Base-by-base conservation (phyloP, 1,140 invertebrate species). In the Melitaea cinxia region DNA sequence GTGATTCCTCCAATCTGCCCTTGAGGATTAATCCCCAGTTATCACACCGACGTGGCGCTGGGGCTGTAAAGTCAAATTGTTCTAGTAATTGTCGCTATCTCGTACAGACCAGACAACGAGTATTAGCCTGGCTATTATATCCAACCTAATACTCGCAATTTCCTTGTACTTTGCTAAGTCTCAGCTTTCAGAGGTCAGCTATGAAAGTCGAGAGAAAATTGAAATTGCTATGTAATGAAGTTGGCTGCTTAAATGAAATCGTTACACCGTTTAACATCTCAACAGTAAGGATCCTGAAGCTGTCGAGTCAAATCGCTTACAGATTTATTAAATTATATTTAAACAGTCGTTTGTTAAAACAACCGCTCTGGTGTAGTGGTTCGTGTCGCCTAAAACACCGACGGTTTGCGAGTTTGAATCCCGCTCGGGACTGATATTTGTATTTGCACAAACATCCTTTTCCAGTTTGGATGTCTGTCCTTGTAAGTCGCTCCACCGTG, bases 81-180 rank as follows among this genome's bases (percentile, higher is more conserved):
- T 19, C 0, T 19, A 47, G 42, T 47, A 47, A 47, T 47, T 21
- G 42, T 23, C 42, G 42, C 42, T 24, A 47, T 47, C 42, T 14
- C 37, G 37, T 47, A 19, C 42, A 47, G 42, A 6, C 4, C 37
- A 19, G 37, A 47, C 42, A 47, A 10, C 42, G 23, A 19, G 42
- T 9, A 47, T 23, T 47, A 47, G 42, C 9, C 42, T 4, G 42
- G 42, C 42, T n/a, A 47, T 47, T 47, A 47, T n/a, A n/a, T n/a
- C n/a, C n/a, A n/a, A n/a, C n/a, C n/a, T n/a, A n/a, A n/a, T 47
- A 17, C 42, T 47, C 10, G 14, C 42, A 19, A 19, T 47, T 47
- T 23, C 19, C 42, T 1, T 10, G 39, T 21, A 45, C 39, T 45
- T 19, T 19, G 15, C 2, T 47, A 47, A 23, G 42, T 7, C 37